phyloP scores from a whole-genome alignment of 1,140 invertebrate species.

The Dryas iulia region DNA sequence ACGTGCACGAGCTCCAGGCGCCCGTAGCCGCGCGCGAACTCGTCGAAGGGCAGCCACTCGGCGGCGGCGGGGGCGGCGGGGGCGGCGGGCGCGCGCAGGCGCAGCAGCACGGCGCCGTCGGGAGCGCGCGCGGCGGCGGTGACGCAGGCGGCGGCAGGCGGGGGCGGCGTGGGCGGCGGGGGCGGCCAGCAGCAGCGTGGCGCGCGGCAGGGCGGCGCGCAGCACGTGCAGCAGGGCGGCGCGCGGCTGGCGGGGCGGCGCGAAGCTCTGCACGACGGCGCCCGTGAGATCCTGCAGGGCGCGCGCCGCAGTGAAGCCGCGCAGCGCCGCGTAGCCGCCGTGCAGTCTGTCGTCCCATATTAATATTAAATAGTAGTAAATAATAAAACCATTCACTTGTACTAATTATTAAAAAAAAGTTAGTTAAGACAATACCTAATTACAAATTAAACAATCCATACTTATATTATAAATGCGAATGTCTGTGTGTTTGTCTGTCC shows the following conservation, averaged over 20 bases:
- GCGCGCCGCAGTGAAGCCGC: conserved; percentile 83
- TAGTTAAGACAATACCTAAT: too few relatives aligned
- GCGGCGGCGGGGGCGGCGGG: conserved; percentile 83
- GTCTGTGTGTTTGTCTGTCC: too few relatives aligned
- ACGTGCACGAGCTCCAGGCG: conserved; percentile 89
- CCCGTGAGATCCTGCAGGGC: conserved; percentile 89
- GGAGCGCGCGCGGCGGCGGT: conserved; percentile 86
- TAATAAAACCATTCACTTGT: too few relatives aligned
- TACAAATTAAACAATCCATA: too few relatives aligned
- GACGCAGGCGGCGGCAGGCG: conserved; percentile 81
- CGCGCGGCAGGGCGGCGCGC: conserved; percentile 86
- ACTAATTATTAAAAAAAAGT: too few relatives aligned
- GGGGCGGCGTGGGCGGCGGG: background rate
- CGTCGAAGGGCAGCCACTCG: conserved; percentile 91
- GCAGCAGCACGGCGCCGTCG: conserved; percentile 80
- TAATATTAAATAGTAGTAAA: too few relatives aligned
- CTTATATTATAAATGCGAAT: too few relatives aligned
- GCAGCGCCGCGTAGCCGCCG: conserved; percentile 86
- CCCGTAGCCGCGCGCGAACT: conserved; percentile 85
- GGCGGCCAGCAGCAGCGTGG: conserved; percentile 84
- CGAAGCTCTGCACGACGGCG: conserved; percentile 89
- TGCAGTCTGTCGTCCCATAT: conserved; percentile 88
- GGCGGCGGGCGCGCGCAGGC: conserved; percentile 85
- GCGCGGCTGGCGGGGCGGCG: conserved; percentile 80
- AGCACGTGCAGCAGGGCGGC: conserved; percentile 86